Conservation (phyloP, 2,113 vertebrate genomes). For the Heteronetta atricapilla region DNA sequence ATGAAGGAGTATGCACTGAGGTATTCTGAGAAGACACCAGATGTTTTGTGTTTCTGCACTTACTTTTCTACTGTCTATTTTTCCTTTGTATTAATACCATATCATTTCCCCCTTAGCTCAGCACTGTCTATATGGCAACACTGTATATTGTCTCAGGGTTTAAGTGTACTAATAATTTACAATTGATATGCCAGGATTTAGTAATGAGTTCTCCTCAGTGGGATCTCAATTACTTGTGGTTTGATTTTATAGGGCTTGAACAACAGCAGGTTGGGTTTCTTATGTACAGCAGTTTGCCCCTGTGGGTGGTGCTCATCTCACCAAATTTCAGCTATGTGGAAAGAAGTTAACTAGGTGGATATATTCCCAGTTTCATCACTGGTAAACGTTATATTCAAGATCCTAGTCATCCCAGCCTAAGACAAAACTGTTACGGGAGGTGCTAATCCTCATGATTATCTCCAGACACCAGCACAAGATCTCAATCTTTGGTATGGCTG, state of each 20-base stretch:
- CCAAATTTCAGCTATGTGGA: not conserved
- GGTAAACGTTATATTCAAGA: not conserved
- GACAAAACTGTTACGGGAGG: not conserved
- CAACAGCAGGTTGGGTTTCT: not conserved
- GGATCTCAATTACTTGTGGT: not conserved
- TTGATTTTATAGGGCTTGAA: not conserved
- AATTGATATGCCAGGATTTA: not conserved
- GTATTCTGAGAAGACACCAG: not conserved
- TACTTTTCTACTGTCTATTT: not conserved
- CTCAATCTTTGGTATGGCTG: fast-evolving
- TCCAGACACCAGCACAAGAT: not conserved
- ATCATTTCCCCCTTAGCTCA: not conserved
- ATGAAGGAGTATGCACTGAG: not conserved
- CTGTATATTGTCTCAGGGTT: not conserved
- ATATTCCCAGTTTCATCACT: not conserved
- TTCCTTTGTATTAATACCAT: not conserved
- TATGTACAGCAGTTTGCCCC: not conserved
- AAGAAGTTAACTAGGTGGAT: not conserved
- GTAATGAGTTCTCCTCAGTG: not conserved
- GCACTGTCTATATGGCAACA: not conserved
- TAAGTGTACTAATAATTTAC: not conserved
- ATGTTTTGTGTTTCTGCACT: not conserved
- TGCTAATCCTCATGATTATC: not conserved
- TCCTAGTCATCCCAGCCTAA: not conserved
- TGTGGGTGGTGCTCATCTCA: not conserved